phyloP scores from a whole-genome alignment of 2,113 vertebrate species.

The Hymenochirus boettgeri region DNA sequence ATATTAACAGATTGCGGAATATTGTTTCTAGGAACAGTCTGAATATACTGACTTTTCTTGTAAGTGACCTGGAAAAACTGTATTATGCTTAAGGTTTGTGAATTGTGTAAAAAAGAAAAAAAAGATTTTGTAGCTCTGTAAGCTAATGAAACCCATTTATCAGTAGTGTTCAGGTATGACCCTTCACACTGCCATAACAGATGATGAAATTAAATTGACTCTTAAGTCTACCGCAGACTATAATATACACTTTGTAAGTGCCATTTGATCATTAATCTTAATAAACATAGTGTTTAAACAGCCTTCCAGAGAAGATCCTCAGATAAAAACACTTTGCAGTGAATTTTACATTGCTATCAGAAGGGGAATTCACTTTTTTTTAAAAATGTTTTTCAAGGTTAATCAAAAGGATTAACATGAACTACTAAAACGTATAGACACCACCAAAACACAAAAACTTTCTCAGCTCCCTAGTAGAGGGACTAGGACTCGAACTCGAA shows the following conservation, averaged over 20 bases:
- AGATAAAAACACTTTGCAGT: too few species aligned
- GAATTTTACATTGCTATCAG: too few species aligned
- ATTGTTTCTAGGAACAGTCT: slow-evolving; percentile 65
- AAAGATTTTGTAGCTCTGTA: slow-evolving; percentile 19
- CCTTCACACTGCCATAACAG: slow-evolving; percentile 55
- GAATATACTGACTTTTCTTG: slow-evolving; percentile 60
- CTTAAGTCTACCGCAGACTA: slow-evolving; percentile 46
- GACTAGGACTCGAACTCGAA: too few species aligned
- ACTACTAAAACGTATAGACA: too few species aligned
- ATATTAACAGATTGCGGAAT: slow-evolving; percentile 70
- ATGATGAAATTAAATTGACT: slow-evolving; percentile 45
- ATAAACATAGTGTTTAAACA: slow-evolving; percentile 4
- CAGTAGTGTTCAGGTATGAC: slow-evolving; percentile 73
- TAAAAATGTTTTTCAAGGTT: too few species aligned
- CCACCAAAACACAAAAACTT: too few species aligned
- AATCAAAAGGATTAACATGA: too few species aligned
- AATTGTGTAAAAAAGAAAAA: neutral
- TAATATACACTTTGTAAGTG: slow-evolving; percentile 47
- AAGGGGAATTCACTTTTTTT: too few species aligned
- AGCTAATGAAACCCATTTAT: slow-evolving; percentile 81
- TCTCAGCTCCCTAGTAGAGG: too few species aligned
- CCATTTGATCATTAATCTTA: slow-evolving; percentile 42
- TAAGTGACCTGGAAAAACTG: slow-evolving; percentile 56
- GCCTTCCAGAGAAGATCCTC: too few species aligned
- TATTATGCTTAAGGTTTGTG: neutral